Percentiles rank a stretch among this genome's conserved stretches.
Evolutionary conservation across 1,140 invertebrate genomes (phyloP).

Genomic region (Calephelis nemesis): DNA sequence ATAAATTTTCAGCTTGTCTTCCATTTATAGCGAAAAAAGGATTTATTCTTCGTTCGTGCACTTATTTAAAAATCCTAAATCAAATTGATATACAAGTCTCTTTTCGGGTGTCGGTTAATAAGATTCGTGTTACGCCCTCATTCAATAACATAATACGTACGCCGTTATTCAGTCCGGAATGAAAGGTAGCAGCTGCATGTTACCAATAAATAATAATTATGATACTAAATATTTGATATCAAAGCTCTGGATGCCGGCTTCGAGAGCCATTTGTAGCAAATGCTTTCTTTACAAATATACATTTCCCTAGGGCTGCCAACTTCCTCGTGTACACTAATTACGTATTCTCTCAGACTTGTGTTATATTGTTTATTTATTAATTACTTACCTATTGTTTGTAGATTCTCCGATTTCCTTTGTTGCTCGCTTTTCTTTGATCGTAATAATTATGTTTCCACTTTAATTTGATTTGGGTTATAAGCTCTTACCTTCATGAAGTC

Average conservation of each 20-base stretch:
- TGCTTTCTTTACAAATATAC: constrained; percentile 17
- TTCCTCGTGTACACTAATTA: neutral
- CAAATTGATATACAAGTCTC: too few relatives aligned
- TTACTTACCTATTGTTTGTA: too few relatives aligned
- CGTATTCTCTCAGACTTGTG: neutral
- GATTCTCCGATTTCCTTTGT: too few relatives aligned
- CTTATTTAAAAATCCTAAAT: too few relatives aligned
- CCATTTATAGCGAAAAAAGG: too few relatives aligned
- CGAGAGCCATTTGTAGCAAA: constrained; percentile 10
- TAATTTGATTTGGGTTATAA: too few relatives aligned
- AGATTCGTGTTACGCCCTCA: constrained; percentile 1
- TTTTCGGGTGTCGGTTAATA: neutral
- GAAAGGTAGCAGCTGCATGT: constrained; percentile 8
- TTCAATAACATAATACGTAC: constrained; percentile 6
- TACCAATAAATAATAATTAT: constrained; percentile 15
- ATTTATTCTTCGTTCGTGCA: too few relatives aligned
- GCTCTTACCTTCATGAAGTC: too few relatives aligned
- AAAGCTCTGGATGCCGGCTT: neutral
- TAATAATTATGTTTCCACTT: too few relatives aligned
- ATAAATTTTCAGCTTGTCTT: too few relatives aligned
- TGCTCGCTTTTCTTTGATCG: too few relatives aligned
- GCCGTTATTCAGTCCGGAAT: constrained; percentile 1
- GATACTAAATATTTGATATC: constrained; percentile 14
- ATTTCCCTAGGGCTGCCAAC: constrained; percentile 8
- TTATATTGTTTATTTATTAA: neutral